A percentile compares a stretch with the other conserved stretches of the same genome.
These are phyloP conservation scores for Trachops cirrhosus DNA, from an alignment of 2,797 vertebrate genomes.

Conservation along the genomic window DNA sequence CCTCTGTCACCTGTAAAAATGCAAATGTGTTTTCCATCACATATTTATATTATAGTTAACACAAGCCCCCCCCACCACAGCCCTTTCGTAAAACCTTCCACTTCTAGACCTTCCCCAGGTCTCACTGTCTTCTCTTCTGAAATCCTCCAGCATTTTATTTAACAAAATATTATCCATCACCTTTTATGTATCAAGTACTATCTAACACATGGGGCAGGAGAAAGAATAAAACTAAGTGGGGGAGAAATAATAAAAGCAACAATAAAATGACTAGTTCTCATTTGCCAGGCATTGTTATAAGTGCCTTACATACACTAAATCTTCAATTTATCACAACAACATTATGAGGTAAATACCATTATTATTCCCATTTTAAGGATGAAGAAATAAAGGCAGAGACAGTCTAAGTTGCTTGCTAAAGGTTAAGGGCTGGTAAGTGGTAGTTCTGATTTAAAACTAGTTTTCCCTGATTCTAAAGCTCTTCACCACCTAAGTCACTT, in stretches of 20 bases:
- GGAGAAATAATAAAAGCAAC: not conserved
- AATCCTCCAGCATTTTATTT: not conserved
- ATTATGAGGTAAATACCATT: not conserved
- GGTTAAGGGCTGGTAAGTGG: not conserved
- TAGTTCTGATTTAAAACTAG: not conserved
- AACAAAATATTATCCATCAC: not conserved
- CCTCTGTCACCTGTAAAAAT: not conserved
- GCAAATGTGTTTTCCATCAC: not conserved
- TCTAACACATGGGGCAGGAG: not conserved
- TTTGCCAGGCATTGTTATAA: not conserved
- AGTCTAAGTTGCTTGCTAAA: not conserved
- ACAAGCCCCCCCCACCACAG: fast-evolving
- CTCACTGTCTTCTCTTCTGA: not conserved
- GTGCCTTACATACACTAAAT: not conserved
- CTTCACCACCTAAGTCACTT: not conserved
- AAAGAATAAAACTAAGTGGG: not conserved
- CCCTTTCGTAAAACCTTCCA: not conserved
- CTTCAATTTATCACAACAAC: not conserved
- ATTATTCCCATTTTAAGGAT: not conserved
- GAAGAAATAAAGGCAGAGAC: not conserved
- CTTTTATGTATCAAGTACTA: not conserved
- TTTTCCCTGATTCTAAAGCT: not conserved
- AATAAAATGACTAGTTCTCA: not conserved
- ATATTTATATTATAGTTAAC: not conserved
- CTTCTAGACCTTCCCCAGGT: not conserved